Evolutionary conservation across 1,140 invertebrate genomes (phyloP).

Genomic region (Glossosoma conforme): DNA sequence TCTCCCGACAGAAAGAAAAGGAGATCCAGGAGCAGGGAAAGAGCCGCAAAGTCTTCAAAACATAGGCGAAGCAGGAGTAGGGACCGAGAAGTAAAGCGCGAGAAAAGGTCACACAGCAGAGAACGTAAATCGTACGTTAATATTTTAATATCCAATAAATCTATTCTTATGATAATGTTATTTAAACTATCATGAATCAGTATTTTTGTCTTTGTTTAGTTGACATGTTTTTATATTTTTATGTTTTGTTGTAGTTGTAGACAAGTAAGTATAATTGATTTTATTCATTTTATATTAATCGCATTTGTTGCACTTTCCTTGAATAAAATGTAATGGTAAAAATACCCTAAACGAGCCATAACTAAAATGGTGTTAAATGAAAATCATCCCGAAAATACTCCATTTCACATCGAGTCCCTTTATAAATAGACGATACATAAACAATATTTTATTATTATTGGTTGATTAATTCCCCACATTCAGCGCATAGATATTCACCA

Average conservation of each 20-base stretch:
- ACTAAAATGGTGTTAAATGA: too few relatives aligned
- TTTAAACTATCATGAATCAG: constrained; percentile 3
- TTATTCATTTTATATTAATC: constrained; percentile 11
- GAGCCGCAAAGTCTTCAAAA: constrained; percentile 47
- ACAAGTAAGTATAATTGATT: not conserved
- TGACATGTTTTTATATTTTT: not conserved
- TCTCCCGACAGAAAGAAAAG: constrained; percentile 58
- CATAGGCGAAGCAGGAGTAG: constrained; percentile 41
- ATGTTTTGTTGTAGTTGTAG: constrained; percentile 5
- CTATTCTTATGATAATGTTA: constrained; percentile 17
- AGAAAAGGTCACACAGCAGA: constrained; percentile 42
- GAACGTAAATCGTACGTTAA: constrained; percentile 44
- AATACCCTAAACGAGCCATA: too few relatives aligned
- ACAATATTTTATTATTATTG: too few relatives aligned
- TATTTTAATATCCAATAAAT: constrained; percentile 6
- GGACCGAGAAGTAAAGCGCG: constrained; percentile 41
- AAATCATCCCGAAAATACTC: too few relatives aligned
- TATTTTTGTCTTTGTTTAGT: not conserved
- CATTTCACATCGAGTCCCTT: too few relatives aligned
- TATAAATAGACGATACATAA: too few relatives aligned
- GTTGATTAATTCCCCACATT: too few relatives aligned
- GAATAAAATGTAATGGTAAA: too few relatives aligned
- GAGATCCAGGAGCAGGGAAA: constrained; percentile 59
- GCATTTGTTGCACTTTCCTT: too few relatives aligned
- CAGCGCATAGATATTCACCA: too few relatives aligned